Evolutionary conservation across 2,797 vertebrate species (phyloP), one percentile per base, ranked within the genome.

Genomic region (Scomberomorus guttatus): DNA sequence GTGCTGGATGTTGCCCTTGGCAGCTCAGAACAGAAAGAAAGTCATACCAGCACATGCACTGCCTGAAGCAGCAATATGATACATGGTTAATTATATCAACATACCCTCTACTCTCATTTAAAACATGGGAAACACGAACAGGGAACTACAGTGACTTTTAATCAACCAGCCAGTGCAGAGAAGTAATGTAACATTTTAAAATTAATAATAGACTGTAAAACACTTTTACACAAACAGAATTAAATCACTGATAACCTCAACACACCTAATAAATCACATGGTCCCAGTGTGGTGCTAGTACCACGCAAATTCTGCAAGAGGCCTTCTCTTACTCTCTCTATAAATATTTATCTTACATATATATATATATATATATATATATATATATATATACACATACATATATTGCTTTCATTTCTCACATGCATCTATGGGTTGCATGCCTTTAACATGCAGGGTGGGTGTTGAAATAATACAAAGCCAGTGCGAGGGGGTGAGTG

Each of bases 311-410:
- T 60, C 64, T 24, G 9, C 50, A 20, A 39, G 51, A 67, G 29
- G 22, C 2, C 52, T 6, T 61, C 50, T 68, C 10, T 29, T 29
- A 15, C 17, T 25, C 51, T 0, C 17, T 61, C 25, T 52, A 60
- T 81, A 66, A 76, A 87, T 81, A 83, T 87, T 71, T 65, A 81
- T 73, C 52, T 39, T 48, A 51, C 37, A 25, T 52, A 59, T 34
- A 52, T 59, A 55, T 51, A 57, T 39, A 44, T 4, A 66, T 37
- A 64, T 51, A n/a, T n/a, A n/a, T n/a, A n/a, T n/a, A n/a, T n/a
- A n/a, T n/a, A n/a, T n/a, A n/a, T n/a, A n/a, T n/a, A n/a, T n/a
- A n/a, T n/a, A n/a, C n/a, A n/a, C n/a, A n/a, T 51, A 57, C 44
- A 44, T 4, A 66, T 37, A 64, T 51, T 48, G 22, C 34, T 80